Conservation (phyloP, 2,797 vertebrate genomes). For the Propithecus perrieri region DNA sequence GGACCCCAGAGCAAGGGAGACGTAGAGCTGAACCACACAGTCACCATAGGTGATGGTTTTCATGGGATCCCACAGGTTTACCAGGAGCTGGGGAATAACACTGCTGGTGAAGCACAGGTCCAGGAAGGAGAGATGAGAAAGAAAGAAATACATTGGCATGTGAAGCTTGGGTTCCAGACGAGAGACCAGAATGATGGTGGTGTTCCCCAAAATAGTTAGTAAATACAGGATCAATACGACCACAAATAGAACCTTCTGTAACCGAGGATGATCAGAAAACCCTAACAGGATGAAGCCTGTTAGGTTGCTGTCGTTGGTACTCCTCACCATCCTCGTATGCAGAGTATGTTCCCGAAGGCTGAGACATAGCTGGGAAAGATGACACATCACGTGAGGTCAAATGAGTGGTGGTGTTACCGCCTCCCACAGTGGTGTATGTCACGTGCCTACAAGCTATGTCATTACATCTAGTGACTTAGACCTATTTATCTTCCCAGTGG, state of each 20-base stretch:
- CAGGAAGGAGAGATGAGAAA: slow-evolving; percentile 23
- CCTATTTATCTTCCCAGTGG: background rate
- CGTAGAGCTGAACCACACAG: slow-evolving; percentile 48
- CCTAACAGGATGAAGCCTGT: slow-evolving; percentile 11
- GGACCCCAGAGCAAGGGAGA: slow-evolving; percentile 43
- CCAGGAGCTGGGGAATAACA: background rate
- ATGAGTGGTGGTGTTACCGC: background rate
- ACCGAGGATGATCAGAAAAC: slow-evolving; percentile 25
- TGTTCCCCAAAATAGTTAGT: slow-evolving; percentile 11
- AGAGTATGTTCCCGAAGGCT: background rate
- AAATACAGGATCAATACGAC: background rate
- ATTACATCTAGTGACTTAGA: background rate
- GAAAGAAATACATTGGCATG: background rate
- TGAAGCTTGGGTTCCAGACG: background rate
- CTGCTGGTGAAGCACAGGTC: slow-evolving; percentile 21
- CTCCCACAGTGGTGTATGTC: too few species aligned
- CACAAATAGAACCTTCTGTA: background rate
- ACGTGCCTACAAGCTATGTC: background rate
- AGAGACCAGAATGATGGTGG: background rate
- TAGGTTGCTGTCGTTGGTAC: background rate
- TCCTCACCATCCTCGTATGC: background rate
- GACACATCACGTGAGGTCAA: background rate
- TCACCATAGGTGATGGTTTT: background rate
- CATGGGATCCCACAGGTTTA: background rate
- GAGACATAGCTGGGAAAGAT: background rate